These are phyloP conservation scores for Nothura maculosa DNA, from an alignment of 2,797 vertebrate genomes.

Conservation along the genomic window DNA sequence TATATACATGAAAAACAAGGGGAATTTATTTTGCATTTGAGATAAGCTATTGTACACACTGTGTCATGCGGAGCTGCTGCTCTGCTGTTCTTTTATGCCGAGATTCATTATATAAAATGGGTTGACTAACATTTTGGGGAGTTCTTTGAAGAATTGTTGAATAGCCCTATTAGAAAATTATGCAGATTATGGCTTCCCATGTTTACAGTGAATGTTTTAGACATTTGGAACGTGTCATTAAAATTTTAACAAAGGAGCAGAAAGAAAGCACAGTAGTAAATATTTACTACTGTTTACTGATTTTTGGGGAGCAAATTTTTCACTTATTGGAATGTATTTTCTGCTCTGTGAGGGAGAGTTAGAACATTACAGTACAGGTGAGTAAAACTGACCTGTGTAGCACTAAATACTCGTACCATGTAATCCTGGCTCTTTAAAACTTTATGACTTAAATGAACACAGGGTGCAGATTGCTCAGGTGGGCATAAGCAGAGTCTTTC, in stretches of 20 bases:
- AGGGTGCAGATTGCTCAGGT: too few species aligned
- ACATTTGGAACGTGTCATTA: not conserved
- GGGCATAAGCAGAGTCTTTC: too few species aligned
- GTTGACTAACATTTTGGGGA: slow-evolving; percentile 59
- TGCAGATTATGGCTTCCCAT: slow-evolving; percentile 31
- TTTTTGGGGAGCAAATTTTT: slow-evolving; percentile 21
- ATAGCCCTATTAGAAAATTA: slow-evolving; percentile 39
- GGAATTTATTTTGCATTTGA: slow-evolving; percentile 70
- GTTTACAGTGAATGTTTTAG: slow-evolving; percentile 24
- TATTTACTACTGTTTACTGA: not conserved
- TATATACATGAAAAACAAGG: slow-evolving; percentile 72
- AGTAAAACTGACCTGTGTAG: not conserved
- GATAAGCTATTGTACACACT: slow-evolving; percentile 63
- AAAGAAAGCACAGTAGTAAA: not conserved
- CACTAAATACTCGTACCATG: not conserved
- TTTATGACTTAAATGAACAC: not conserved
- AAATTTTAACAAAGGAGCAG: slow-evolving; percentile 25
- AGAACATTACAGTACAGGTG: not conserved
- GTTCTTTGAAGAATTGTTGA: slow-evolving; percentile 53
- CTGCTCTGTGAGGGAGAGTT: not conserved
- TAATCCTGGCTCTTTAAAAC: not conserved
- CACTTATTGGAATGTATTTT: slow-evolving; percentile 2
- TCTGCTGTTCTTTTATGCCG: slow-evolving; percentile 52
- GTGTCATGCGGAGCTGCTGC: slow-evolving; percentile 37
- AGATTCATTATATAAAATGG: slow-evolving; percentile 71